These are phyloP conservation scores for Acrocephalus kingi DNA, from an alignment of 2,113 vertebrate genomes.

Conservation along the genomic window DNA sequence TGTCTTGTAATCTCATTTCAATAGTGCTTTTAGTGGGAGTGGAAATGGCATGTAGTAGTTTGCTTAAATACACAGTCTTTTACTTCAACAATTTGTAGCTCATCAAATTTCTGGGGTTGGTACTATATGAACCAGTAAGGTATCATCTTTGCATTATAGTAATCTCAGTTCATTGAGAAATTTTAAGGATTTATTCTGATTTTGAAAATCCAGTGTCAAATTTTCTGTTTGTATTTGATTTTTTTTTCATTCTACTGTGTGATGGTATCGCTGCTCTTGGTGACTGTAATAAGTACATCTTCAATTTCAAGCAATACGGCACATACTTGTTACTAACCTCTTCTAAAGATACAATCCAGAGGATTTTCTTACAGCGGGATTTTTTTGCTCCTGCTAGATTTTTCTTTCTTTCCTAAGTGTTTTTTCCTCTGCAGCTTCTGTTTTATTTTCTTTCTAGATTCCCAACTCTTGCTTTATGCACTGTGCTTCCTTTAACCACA, in stretches of 20 bases:
- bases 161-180: not conserved
- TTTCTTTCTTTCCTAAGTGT: not conserved
- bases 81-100: not conserved
- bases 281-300: not conserved
- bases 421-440: not conserved
- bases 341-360: not conserved
- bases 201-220: not conserved
- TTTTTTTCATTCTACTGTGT: not conserved
- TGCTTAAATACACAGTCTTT: not conserved
- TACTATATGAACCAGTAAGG: not conserved
- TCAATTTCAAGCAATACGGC: not conserved
- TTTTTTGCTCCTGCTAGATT: not conserved
- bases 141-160: not conserved
- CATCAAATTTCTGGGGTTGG: not conserved
- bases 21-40: not conserved
- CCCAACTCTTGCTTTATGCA: not conserved
- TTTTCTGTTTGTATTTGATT: not conserved
- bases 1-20: not conserved
- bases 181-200: not conserved
- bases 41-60: not conserved
- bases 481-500: not conserved
- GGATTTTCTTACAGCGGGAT: not conserved
- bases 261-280: not conserved
- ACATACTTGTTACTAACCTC: not conserved
- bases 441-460: not conserved